Percentiles rank a stretch among this genome's conserved stretches.
phyloP scores from a whole-genome alignment of 2,113 vertebrate genomes.

The Passerina amoena region DNA sequence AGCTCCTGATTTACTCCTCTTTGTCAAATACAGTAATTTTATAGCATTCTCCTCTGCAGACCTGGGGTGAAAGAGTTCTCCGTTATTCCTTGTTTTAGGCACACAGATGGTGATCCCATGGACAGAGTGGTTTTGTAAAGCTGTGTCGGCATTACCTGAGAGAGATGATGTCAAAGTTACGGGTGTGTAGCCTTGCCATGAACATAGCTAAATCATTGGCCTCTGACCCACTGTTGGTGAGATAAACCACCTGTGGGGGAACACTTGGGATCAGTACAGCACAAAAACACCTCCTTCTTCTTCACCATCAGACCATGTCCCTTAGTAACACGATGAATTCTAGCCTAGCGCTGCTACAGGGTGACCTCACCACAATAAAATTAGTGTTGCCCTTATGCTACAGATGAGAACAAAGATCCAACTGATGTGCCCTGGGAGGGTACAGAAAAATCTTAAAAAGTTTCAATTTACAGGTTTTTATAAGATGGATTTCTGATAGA shows the following conservation, averaged over 20 bases:
- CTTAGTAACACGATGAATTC: background rate
- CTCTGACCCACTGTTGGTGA: conserved; percentile 94
- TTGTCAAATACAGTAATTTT: background rate
- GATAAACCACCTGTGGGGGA: conserved; percentile 82
- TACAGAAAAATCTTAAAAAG: background rate
- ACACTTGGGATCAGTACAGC: background rate
- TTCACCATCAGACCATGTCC: background rate
- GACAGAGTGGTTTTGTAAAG: background rate
- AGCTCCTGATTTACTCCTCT: background rate
- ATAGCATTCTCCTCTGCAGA: background rate
- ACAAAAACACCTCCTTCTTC: background rate
- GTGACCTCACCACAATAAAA: background rate
- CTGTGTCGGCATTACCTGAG: conserved; percentile 79
- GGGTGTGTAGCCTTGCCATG: conserved; percentile 88
- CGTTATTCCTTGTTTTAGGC: background rate
- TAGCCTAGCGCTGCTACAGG: background rate
- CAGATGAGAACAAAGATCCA: background rate
- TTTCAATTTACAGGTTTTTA: background rate
- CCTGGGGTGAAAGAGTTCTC: background rate
- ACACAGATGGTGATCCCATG: background rate
- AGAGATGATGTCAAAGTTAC: conserved; percentile 84
- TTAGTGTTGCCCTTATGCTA: background rate
- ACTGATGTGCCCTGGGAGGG: background rate
- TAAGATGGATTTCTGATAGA: background rate
- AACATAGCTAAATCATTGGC: conserved; percentile 92